Percentiles rank a stretch among this genome's conserved stretches.
These are phyloP conservation scores for Polyergus mexicanus DNA, from an alignment of 1,140 invertebrate genomes.

Conservation along the genomic window DNA sequence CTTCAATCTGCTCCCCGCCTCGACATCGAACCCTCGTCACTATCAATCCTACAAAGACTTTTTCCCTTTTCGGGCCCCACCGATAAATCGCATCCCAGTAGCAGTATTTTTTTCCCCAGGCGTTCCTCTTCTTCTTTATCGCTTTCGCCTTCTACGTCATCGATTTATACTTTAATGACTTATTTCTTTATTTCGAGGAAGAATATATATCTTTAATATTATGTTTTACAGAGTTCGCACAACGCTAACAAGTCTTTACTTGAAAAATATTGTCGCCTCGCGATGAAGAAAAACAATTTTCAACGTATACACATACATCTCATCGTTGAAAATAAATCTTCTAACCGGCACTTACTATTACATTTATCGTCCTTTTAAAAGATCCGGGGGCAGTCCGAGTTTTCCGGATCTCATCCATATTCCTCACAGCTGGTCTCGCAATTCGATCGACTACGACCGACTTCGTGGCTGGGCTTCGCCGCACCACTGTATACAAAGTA, in stretches of 20 bases:
- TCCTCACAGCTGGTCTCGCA: slow-evolving; percentile 20
- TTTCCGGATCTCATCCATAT: slow-evolving; percentile 42
- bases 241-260: not conserved
- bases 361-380: not conserved
- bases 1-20: slow-evolving; percentile 7
- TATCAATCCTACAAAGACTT: slow-evolving; percentile 62
- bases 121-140: slow-evolving; percentile 41
- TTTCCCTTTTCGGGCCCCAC: slow-evolving; percentile 1
- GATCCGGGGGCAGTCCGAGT: not conserved
- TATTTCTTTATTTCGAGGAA: not conserved
- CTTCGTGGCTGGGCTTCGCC: not conserved
- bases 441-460: slow-evolving; percentile 17
- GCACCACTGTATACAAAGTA: slow-evolving; percentile 52
- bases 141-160: not conserved
- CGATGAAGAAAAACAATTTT: not conserved
- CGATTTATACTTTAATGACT: slow-evolving; percentile 50
- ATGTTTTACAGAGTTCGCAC: not conserved
- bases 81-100: slow-evolving; percentile 58
- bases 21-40: slow-evolving; percentile 65
- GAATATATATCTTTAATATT: not conserved
- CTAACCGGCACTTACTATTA: not conserved
- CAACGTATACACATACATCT: not conserved
- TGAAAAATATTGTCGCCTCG: not conserved
- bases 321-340: not conserved
- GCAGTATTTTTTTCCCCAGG: slow-evolving; percentile 30